A percentile compares a stretch with the other conserved stretches of the same genome.
These are phyloP conservation scores for Drosophila neotestacea DNA, from an alignment of 2,888 invertebrate genomes.

Conservation along the genomic window DNA sequence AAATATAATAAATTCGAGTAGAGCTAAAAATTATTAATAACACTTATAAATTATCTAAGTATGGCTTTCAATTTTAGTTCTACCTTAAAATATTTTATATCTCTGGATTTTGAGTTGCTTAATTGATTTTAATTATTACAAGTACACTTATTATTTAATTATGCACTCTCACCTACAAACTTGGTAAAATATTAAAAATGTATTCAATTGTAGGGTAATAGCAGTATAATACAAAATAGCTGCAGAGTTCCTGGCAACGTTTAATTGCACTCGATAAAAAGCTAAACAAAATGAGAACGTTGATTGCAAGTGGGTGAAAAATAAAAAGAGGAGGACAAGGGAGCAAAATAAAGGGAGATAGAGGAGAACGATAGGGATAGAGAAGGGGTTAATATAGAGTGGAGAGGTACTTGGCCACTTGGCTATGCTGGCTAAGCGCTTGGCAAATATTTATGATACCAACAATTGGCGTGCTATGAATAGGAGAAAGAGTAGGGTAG, in stretches of 20 bases:
- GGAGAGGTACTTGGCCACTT: slow-evolving; percentile 22
- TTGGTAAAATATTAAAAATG: background rate
- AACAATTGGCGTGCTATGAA: slow-evolving; percentile 32
- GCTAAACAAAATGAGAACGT: slow-evolving; percentile 43
- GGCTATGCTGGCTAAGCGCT: slow-evolving; percentile 48
- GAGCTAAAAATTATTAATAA: too few species aligned
- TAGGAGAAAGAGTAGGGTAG: background rate
- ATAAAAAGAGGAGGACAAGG: background rate
- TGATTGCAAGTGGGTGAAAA: slow-evolving; percentile 48
- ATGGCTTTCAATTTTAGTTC: too few species aligned
- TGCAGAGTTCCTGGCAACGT: slow-evolving; percentile 27
- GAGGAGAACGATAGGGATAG: background rate
- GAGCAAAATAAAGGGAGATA: background rate
- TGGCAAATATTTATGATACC: slow-evolving; percentile 56
- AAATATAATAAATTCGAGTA: too few species aligned
- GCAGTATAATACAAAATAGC: background rate
- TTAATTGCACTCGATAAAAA: slow-evolving; percentile 61
- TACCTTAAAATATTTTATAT: too few species aligned
- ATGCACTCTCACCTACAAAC: background rate
- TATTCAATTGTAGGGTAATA: background rate
- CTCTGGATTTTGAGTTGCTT: too few species aligned
- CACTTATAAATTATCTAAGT: too few species aligned
- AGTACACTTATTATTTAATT: too few species aligned
- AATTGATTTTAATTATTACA: too few species aligned
- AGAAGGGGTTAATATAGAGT: background rate